phyloP scores from a whole-genome alignment of 2,888 invertebrate species.

The Uloborus plumipes region DNA sequence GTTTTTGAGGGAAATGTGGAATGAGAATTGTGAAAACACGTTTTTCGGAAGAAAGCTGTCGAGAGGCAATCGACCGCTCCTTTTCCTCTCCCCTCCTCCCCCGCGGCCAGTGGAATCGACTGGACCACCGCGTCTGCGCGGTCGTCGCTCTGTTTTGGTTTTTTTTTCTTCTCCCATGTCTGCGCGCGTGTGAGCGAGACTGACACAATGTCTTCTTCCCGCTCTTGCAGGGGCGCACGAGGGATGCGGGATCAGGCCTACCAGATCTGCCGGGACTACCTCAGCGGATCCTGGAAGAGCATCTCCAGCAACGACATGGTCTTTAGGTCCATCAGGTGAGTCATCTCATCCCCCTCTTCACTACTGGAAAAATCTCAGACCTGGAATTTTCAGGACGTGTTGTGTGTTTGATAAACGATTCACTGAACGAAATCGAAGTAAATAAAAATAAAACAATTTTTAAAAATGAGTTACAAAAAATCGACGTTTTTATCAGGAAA shows the following conservation, averaged over 20 bases:
- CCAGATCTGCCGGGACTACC: constrained; percentile 88
- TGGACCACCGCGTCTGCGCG: constrained; percentile 25
- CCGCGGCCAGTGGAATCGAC: constrained; percentile 23
- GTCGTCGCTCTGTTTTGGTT: too few species aligned
- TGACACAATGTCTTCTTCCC: constrained; percentile 35
- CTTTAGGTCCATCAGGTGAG: constrained; percentile 87
- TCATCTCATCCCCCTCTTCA: constrained; percentile 1
- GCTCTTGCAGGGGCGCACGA: constrained; percentile 18
- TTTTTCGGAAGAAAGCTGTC: too few species aligned
- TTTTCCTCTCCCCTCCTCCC: constrained; percentile 14
- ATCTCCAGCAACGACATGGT: constrained; percentile 83
- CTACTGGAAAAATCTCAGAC: too few species aligned
- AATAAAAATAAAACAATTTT: too few species aligned
- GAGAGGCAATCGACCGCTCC: not conserved
- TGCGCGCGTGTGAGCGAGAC: not conserved
- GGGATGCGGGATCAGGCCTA: constrained; percentile 82
- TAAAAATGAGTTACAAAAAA: too few species aligned
- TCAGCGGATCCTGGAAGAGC: constrained; percentile 90
- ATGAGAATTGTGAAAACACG: too few species aligned
- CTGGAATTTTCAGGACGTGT: too few species aligned
- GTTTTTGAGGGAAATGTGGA: too few species aligned
- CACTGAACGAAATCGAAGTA: too few species aligned
- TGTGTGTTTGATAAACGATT: too few species aligned
- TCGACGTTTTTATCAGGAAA: too few species aligned
- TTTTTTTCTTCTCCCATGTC: constrained; percentile 27